Base-by-base conservation (phyloP, 2,797 vertebrate genomes). In the Pseudochirops cupreus region DNA sequence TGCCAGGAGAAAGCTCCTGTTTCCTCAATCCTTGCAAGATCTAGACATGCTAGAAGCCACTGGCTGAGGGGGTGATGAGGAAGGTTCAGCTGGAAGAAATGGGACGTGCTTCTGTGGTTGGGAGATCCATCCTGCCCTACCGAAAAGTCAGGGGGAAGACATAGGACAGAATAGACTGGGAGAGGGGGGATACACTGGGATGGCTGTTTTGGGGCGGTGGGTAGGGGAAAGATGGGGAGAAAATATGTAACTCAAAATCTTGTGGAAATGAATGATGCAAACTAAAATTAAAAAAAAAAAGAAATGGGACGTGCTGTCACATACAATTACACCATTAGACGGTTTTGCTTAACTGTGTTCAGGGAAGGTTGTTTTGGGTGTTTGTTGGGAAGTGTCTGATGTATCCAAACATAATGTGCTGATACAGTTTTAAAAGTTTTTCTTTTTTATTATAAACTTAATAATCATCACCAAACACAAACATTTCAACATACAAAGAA, bases 1-100 rank as follows among this genome's bases (percentile, higher is more conserved):
- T 96, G 94, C 58, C 90, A 96, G 50, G 57, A 91, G 92, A 28
- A 97, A 24, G 74, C 93, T 62, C 93, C 91, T 96, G 94, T 97
- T 91, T 94, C 92, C 33, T 21, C 90, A 96, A 96, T 87, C 97
- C 92, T 53, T 95, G 94, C 96, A 90, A 94, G 91, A 96, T 82
- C 39, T 89, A 28, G 50, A 97, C 93, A 62, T 95, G 46, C 94
- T 93, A 94, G 74, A 96, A 28, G 54, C 29, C 94, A 29, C 29
- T 93, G 33, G 50, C 74, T 57, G 82, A 95, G 97, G 95, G 95
- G 89, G 56, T 53, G 94, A 94, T 13, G 52, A 94, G 95, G 93
- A 94, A 16, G 33, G 87, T 96, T 96, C 31, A 67, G 90, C n/a
- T 94, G 52, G 92, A 92, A 53, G 39, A 96, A n/a, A 39, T 92